Base-by-base conservation (phyloP, 2,797 vertebrate genomes). In the Lemur catta region DNA sequence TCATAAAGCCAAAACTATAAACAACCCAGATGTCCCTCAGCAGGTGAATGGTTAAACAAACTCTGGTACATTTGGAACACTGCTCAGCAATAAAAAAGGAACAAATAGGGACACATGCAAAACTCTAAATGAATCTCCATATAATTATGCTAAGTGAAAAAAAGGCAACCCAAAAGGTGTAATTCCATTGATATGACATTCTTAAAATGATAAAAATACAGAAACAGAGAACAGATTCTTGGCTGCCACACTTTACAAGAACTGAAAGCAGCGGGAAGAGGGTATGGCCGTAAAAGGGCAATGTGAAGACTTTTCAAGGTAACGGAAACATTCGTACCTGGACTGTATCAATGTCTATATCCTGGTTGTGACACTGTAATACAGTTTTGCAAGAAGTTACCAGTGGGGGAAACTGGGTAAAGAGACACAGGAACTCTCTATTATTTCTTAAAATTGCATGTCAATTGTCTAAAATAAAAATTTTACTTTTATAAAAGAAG, bases 391-490 rank as follows among this genome's bases (percentile, higher is more conserved):
- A 96, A 65, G 41, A 84, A 74, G 15, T 50, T 80, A 84, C 18
- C 43, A 22, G 10, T 67, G n/a, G 17, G 52, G 18, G 43, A 55
- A 86, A 63, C 41, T 24, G 43, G 48, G 22, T 91, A 76, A 89
- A 89, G 28, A 4, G 30, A 46, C 33, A 89, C 2, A 2, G 26
- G 17, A 46, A n/a, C 33, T 55, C 74, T 95, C 55, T 71, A n/a
- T 57, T 85, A 59, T 50, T 95, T 78, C 69, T 92, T 78, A 89
- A 30, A 81, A 61, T 8, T 57, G 4, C 9, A 50, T 26, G 33
- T 71, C 4, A 90, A 87, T n/a, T 69, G 33, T 38, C 55, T 95
- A 74, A 92, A 93, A 85, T 76, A 61, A 86, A 92, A 93, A 61
- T 11, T 89, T 74, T 12, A 81, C 50, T 76, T 79, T n/a, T 67